Evolutionary conservation across 2,797 vertebrate species (phyloP).

Genomic region (Scleropages formosus): DNA sequence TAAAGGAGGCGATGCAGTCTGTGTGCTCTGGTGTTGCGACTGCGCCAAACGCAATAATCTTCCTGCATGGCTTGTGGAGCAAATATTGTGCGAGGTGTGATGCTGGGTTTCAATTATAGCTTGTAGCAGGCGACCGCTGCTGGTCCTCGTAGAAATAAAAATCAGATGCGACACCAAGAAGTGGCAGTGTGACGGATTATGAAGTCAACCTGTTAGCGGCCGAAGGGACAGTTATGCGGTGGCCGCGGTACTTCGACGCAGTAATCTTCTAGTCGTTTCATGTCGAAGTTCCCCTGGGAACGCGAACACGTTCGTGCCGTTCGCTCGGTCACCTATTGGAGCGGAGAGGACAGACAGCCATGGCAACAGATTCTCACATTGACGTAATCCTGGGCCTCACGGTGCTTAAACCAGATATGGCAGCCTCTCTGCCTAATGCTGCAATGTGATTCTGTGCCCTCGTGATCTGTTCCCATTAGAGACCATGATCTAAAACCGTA

Average conservation of each 20-base stretch:
- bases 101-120: background rate
- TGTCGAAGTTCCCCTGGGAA: background rate
- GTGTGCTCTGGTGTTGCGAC: background rate
- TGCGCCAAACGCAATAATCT: too few species aligned
- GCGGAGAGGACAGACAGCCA: background rate
- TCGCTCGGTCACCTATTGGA: background rate
- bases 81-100: background rate
- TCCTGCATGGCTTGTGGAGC: background rate
- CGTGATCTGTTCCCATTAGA: background rate
- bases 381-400: background rate
- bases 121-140: background rate
- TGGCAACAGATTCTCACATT: constrained; percentile 7
- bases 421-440: background rate
- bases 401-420: background rate
- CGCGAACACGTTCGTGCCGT: background rate
- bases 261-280: background rate
- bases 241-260: background rate
- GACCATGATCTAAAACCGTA: background rate
- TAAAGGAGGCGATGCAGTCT: background rate
- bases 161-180: background rate
- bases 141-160: background rate
- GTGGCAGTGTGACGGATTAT: background rate
- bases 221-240: background rate
- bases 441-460: background rate
- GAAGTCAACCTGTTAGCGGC: background rate